Conservation (phyloP, 2,797 vertebrate genomes). For the Clarias pachynema region DNA sequence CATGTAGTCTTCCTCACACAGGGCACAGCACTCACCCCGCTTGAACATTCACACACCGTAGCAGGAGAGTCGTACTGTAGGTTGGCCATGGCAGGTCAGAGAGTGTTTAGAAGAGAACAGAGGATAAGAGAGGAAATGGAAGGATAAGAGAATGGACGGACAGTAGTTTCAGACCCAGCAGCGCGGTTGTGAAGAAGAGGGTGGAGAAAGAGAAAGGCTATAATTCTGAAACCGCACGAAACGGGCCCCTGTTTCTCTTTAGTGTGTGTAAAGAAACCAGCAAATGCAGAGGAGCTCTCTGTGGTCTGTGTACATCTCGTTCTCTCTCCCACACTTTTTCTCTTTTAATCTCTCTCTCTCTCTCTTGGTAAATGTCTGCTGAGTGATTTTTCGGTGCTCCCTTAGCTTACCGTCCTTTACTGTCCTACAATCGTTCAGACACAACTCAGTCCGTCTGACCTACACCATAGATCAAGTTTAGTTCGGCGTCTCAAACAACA, state of each 20-base stretch:
- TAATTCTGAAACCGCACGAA: constrained; percentile 52
- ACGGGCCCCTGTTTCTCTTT: constrained; percentile 34
- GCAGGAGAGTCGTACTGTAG: not conserved
- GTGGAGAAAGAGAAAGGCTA: constrained; percentile 30
- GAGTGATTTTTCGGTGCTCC: not conserved
- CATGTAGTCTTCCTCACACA: not conserved
- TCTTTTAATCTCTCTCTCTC: constrained; percentile 29
- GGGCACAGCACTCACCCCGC: not conserved
- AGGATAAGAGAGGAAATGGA: not conserved
- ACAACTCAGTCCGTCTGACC: constrained; percentile 3
- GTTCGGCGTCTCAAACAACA: not conserved
- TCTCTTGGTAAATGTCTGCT: not conserved
- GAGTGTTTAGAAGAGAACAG: not conserved
- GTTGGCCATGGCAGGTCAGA: not conserved
- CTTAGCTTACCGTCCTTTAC: not conserved
- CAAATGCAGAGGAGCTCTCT: constrained; percentile 9
- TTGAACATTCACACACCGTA: not conserved
- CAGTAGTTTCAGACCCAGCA: constrained; percentile 28
- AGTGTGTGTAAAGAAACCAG: constrained; percentile 34
- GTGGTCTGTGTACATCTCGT: constrained; percentile 44
- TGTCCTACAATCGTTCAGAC: not conserved
- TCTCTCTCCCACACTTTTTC: constrained; percentile 26
- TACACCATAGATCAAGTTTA: not conserved
- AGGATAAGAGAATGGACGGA: not conserved
- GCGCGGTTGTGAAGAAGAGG: constrained; percentile 23